Percentiles rank a stretch among this genome's conserved stretches.
Conservation (phyloP, 2,888 invertebrate species). For the Athetis lepigone region DNA sequence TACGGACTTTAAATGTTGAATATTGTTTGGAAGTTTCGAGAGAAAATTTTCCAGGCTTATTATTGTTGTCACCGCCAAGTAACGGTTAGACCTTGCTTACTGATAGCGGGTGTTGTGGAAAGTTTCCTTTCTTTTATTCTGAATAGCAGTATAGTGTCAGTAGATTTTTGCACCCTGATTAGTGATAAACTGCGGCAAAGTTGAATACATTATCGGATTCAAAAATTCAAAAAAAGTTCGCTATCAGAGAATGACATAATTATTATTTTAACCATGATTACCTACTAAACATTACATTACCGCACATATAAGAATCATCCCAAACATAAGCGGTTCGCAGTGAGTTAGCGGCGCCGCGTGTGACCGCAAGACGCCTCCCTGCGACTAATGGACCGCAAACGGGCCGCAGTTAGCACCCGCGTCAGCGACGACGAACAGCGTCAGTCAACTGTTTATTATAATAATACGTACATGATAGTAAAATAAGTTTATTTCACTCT, state of each 20-base stretch:
- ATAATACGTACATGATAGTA: not conserved
- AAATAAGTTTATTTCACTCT: not conserved
- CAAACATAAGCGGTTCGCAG: conserved; percentile 29
- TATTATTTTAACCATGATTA: not conserved
- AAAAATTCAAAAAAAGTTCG: too few relatives aligned
- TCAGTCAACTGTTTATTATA: conserved; percentile 1
- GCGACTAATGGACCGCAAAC: conserved; percentile 57
- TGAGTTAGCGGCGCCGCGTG: conserved; percentile 45
- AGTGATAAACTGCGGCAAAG: too few relatives aligned
- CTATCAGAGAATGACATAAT: too few relatives aligned
- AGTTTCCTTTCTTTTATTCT: not conserved
- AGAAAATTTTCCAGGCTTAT: not conserved
- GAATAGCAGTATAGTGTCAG: not conserved
- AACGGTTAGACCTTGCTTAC: not conserved
- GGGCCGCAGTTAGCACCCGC: conserved; percentile 54
- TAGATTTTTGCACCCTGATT: not conserved
- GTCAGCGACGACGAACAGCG: not conserved
- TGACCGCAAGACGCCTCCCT: conserved; percentile 53
- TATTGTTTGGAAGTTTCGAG: conserved; percentile 23
- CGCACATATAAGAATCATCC: conserved; percentile 15
- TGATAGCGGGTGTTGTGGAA: not conserved
- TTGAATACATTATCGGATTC: too few relatives aligned
- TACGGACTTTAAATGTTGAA: conserved; percentile 28
- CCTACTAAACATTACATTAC: conserved; percentile 10
- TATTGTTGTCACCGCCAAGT: not conserved